phyloP scores from a whole-genome alignment of 2,797 vertebrate species.

The Mus caroli region DNA sequence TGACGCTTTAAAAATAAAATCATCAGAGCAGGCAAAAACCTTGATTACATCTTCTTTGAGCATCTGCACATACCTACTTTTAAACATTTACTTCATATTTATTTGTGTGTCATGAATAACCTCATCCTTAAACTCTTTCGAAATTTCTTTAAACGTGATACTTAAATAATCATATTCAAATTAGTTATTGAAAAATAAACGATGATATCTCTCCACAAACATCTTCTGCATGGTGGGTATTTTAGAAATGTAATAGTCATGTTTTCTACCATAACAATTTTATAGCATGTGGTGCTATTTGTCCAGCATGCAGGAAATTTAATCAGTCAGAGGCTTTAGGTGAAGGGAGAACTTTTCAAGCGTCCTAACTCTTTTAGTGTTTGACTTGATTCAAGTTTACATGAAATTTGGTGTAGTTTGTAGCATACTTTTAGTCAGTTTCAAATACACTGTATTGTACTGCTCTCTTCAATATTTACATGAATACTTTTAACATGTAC shows the following conservation, averaged over 20 bases:
- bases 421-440: background rate
- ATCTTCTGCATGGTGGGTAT: background rate
- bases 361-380: background rate
- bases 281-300: background rate
- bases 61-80: background rate
- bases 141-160: background rate
- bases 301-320: background rate
- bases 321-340: background rate
- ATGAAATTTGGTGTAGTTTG: background rate
- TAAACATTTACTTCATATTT: background rate
- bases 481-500: background rate
- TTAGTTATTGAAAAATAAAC: background rate
- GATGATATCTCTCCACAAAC: background rate
- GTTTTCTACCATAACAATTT: background rate
- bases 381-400: background rate
- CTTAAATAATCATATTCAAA: background rate
- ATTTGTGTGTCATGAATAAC: background rate
- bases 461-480: background rate
- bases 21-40: background rate
- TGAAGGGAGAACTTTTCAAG: background rate
- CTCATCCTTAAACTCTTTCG: background rate
- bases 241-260: background rate
- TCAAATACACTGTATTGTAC: conserved; percentile 29
- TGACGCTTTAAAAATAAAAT: background rate
- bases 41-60: background rate